Conservation (phyloP, 2,797 vertebrate species). For the Rhinoraja longicauda region DNA sequence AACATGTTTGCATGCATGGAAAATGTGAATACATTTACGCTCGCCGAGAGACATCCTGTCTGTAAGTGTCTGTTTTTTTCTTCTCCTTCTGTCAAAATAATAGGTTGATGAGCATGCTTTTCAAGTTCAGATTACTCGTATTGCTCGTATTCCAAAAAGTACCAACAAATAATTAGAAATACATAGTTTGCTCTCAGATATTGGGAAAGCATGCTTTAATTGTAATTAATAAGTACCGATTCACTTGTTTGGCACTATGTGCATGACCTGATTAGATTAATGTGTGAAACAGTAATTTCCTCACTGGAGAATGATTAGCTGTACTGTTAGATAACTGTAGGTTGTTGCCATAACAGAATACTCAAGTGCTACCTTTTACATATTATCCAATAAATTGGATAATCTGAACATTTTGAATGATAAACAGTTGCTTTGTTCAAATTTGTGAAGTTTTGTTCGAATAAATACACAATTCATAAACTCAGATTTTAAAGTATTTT, state of each 20-base stretch:
- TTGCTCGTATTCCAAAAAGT: constrained; percentile 32
- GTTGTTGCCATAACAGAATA: neutral
- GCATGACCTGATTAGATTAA: neutral
- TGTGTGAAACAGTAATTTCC: neutral
- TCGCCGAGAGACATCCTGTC: constrained; percentile 79
- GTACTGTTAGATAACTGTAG: neutral
- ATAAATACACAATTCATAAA: neutral
- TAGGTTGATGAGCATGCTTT: constrained; percentile 29
- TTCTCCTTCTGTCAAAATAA: constrained; percentile 24
- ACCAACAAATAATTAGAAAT: neutral
- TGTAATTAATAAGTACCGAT: neutral
- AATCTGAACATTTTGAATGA: neutral
- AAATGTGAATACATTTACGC: constrained; percentile 84
- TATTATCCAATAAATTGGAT: neutral
- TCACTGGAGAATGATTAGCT: neutral
- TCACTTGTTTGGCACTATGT: neutral
- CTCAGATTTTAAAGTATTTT: neutral
- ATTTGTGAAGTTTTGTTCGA: neutral
- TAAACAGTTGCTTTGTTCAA: neutral
- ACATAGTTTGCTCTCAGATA: neutral
- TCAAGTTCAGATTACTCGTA: constrained; percentile 37
- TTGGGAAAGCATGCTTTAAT: neutral
- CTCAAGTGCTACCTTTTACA: constrained; percentile 12
- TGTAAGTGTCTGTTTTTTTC: constrained; percentile 57
- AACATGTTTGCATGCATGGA: constrained; percentile 83